Base-by-base conservation (phyloP, 2,888 invertebrate species). In the Aelia acuminata region DNA sequence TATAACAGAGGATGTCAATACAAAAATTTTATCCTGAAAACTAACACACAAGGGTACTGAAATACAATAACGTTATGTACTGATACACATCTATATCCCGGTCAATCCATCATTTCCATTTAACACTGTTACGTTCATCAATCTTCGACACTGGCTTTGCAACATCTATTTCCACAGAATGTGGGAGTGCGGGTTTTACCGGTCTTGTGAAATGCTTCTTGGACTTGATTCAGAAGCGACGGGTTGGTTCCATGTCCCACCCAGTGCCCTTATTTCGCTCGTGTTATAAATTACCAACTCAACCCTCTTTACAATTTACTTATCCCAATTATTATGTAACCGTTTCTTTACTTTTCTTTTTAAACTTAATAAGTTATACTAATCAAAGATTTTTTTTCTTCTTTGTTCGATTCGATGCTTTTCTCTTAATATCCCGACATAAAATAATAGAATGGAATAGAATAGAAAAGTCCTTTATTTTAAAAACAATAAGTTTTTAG, bases 141-240 rank as follows among this genome's bases (percentile, higher is more conserved):
- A 47, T 80, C 43, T 43, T 20, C 0, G n/a, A 0, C 4, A 11
- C 22, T n/a, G 43, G 2, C 8, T 39, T 39, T 80, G n/a, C 80
- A 80, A 80, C 26, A 57, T 80, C 11, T 47, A 43, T 80, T 39
- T 47, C 80, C n/a, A 47, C 80, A 80, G 80, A 80, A 80, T 80
- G 80, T 80, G 80, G 80, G 43, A 80, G 80, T 43, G 80, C 80
- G 80, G 80, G 80, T 43, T 80, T 80, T 80, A 80, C 80, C 43
- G 80, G 43, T 47, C 39, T 80, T 80, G 43, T 47, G 80, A 80
- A 80, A 80, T 10, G 39, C 43, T 43, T 80, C 80, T 47, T 80
- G 80, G 80, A 80, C n/a, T 80, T 43, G 80, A 47, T 80, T 43
- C 80, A 43, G 80, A 3, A 3, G 80, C 43, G 80, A n/a, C 43